Evolutionary conservation across 2,113 vertebrate species (phyloP).

Genomic region (Heterotis niloticus): DNA sequence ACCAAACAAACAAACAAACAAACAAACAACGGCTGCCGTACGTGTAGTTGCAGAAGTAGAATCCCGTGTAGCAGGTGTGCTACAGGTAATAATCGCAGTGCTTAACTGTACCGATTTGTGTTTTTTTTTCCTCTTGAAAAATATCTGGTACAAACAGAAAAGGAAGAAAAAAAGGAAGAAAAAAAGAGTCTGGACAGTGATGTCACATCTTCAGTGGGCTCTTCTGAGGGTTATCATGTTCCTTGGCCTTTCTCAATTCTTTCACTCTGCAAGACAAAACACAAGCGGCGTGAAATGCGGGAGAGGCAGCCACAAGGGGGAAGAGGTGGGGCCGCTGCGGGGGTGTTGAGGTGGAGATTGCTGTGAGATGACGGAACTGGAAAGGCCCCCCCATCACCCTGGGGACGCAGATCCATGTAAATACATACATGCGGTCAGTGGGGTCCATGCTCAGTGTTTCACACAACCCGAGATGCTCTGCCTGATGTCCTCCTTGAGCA

Average conservation of each 20-base stretch:
- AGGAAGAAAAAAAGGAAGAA: conserved; percentile 57
- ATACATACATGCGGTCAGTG: too few relatives aligned
- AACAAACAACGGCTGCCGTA: conserved; percentile 56
- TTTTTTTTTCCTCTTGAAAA: conserved; percentile 73
- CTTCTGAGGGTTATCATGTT: conserved; percentile 93
- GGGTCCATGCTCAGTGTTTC: too few relatives aligned
- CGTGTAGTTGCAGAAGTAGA: conserved; percentile 56
- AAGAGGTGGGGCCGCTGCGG: not conserved
- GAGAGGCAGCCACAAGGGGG: not conserved
- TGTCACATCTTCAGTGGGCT: conserved; percentile 95
- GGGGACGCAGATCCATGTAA: too few relatives aligned
- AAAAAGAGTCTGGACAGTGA: conserved; percentile 91
- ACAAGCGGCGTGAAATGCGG: conserved; percentile 35
- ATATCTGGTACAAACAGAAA: conserved; percentile 96
- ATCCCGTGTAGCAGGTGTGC: conserved; percentile 50
- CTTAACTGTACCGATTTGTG: conserved; percentile 62
- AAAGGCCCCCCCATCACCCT: too few relatives aligned
- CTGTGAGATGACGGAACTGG: too few relatives aligned
- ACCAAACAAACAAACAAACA: conserved; percentile 51
- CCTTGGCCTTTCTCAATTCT: conserved; percentile 99
- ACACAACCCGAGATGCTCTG: too few relatives aligned
- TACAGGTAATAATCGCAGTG: conserved; percentile 74
- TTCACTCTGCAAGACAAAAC: conserved; percentile 89
- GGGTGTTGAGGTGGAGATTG: too few relatives aligned
- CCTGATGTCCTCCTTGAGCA: too few relatives aligned